Conservation (phyloP, 2,113 vertebrate species). For the Aix galericulata region DNA sequence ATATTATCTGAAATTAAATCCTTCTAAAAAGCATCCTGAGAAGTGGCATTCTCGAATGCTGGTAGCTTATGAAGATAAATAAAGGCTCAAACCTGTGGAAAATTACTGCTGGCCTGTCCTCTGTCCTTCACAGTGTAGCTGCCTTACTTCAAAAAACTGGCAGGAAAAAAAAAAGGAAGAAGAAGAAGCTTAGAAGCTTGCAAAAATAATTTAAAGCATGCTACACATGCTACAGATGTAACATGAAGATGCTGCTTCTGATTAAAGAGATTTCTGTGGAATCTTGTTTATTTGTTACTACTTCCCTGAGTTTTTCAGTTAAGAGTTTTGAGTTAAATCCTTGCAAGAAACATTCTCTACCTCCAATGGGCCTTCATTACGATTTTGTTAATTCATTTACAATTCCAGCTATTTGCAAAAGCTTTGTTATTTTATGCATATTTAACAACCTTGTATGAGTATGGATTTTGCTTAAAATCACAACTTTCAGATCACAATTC, state of each 20-base stretch:
- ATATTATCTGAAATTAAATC: not conserved
- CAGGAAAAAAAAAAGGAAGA: not conserved
- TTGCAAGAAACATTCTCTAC: not conserved
- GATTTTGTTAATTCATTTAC: not conserved
- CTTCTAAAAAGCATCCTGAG: not conserved
- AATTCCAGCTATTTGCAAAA: not conserved
- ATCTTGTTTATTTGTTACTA: too few species aligned
- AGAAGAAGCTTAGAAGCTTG: accelerated
- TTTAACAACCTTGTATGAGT: not conserved
- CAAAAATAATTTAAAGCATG: not conserved
- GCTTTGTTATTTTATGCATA: not conserved
- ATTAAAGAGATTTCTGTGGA: too few species aligned
- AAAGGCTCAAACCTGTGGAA: not conserved
- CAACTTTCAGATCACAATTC: accelerated
- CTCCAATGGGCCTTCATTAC: not conserved
- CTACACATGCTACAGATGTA: accelerated
- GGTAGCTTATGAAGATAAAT: not conserved
- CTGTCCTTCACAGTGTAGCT: not conserved
- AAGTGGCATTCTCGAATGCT: not conserved
- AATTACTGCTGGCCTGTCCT: accelerated
- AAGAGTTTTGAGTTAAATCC: not conserved
- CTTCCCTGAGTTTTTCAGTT: not conserved
- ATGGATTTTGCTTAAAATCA: not conserved
- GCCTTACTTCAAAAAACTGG: not conserved
- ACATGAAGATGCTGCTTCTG: not conserved